Conservation (phyloP, 2,888 invertebrate genomes). For the Adela reaumurella region DNA sequence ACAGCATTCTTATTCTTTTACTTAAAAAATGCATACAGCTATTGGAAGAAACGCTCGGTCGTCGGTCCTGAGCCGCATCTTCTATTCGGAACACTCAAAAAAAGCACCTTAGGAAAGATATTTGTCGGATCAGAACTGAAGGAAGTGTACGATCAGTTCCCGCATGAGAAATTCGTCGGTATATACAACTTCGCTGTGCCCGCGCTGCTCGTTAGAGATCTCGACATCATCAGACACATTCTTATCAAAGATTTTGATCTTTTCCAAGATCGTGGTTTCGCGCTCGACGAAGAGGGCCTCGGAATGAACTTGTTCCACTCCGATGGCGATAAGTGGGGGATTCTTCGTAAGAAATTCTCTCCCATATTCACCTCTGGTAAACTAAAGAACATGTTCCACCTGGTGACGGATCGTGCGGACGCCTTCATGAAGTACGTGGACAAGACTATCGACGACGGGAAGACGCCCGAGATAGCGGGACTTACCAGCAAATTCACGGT, state of each 20-base stretch:
- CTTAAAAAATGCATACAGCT: not conserved
- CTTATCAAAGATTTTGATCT: conserved; percentile 13
- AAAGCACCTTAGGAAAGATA: not conserved
- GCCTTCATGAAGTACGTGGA: conserved; percentile 18
- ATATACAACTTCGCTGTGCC: conserved; percentile 20
- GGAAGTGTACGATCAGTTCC: conserved; percentile 6
- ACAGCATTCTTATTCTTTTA: not conserved
- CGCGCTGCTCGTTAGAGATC: conserved; percentile 12
- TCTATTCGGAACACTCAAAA: not conserved
- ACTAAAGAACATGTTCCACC: conserved; percentile 11
- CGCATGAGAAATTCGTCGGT: conserved; percentile 10
- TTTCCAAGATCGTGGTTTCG: conserved; percentile 9
- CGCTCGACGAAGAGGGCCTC: conserved; percentile 19
- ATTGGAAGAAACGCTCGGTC: not conserved
- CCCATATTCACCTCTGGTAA: conserved; percentile 13
- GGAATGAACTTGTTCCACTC: conserved; percentile 26
- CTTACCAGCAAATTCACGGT: conserved; percentile 7
- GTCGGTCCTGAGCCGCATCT: not conserved
- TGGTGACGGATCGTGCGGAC: conserved; percentile 19
- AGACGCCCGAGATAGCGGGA: conserved; percentile 2
- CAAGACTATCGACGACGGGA: not conserved
- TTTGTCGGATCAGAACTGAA: conserved; percentile 4
- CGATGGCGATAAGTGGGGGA: conserved; percentile 15
- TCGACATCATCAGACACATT: conserved; percentile 12
- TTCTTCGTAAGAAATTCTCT: conserved; percentile 10